Evolutionary conservation across 2,888 invertebrate species (phyloP), one percentile per base, ranked within the genome.

Genomic region (Corythucha ciliata): DNA sequence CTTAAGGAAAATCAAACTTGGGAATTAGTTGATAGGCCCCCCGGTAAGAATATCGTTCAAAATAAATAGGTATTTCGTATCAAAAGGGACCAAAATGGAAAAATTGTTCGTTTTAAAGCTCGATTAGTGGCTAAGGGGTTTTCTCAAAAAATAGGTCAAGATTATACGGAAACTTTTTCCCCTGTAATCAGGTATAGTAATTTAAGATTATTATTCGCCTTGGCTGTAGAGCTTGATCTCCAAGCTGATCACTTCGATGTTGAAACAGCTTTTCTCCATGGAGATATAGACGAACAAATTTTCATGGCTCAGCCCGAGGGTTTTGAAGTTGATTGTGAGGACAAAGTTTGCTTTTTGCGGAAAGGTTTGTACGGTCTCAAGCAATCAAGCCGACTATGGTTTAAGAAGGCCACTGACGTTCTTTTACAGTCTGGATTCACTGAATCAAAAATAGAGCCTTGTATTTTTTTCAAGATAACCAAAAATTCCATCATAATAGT

Each of bases 161-260:
- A 60, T 33, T 60, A 44, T 52, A 26, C 49, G 12, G 55, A 60
- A 6, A 59, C 57, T 10, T 60, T 52, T 37, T 36, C 56, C 25
- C 55, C 59, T 14, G 57, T 57, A 6, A 47, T 47, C 5, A 39
- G 53, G 4, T 32, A 42, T 18, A 33, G 33, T 1, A 25, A 56
- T 7, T 29, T 60, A 2, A 47, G 58, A 16, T 14, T 50, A 3
- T 58, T 22, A 16, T 45, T 61, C 22, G 61, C 62, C 6, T 18
- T 61, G 10, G 60, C 60, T 6, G 61, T 54, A 3, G 52, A 59
- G 48, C n/a, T 58, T 6, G 51, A 59, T 25, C 34, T 62, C 6
- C 46, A 58, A n/a, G 53, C 62, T 21, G 52, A 60, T 18, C 64
- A 63, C 21, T 47, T 64, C 27, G 64, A 63, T 56, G 63, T 63